These are phyloP conservation scores for Spea hammondii DNA, from an alignment of 2,797 vertebrate genomes.

Conservation along the genomic window DNA sequence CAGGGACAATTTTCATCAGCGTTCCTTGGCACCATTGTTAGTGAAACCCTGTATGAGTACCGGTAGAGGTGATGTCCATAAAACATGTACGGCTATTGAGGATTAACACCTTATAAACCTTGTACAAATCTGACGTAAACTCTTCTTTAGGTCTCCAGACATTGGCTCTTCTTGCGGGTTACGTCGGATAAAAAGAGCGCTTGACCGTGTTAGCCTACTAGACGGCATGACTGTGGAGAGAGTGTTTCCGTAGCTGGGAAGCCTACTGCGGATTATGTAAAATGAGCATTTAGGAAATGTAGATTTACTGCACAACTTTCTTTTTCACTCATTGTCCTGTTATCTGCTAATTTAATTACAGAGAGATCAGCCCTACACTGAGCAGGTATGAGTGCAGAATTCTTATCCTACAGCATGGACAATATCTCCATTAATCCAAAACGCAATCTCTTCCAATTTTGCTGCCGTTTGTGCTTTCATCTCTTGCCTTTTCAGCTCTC, in stretches of 20 bases:
- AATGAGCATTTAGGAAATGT: slow-evolving; percentile 5
- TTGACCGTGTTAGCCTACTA: background rate
- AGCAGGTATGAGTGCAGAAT: slow-evolving; percentile 76
- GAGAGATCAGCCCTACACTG: slow-evolving; percentile 75
- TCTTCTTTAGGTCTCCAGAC: background rate
- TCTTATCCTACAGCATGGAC: slow-evolving; percentile 36
- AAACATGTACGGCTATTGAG: no score
- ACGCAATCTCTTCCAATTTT: slow-evolving; percentile 20
- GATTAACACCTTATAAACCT: no score
- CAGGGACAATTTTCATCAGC: no score
- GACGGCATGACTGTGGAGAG: no score
- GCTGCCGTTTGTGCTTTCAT: slow-evolving; percentile 33
- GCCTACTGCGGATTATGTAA: background rate
- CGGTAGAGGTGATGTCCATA: no score
- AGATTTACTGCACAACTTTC: slow-evolving; percentile 3
- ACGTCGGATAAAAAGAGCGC: background rate
- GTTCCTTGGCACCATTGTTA: no score
- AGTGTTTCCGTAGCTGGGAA: background rate
- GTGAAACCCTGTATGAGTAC: no score
- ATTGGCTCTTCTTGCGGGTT: background rate
- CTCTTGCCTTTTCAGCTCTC: slow-evolving; percentile 41
- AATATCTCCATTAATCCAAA: slow-evolving; percentile 9
- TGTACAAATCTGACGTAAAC: background rate
- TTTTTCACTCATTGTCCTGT: slow-evolving; percentile 29
- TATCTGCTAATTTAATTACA: slow-evolving; percentile 78